phyloP scores from a whole-genome alignment of 2,797 vertebrate species.

The Alectoris magna region DNA sequence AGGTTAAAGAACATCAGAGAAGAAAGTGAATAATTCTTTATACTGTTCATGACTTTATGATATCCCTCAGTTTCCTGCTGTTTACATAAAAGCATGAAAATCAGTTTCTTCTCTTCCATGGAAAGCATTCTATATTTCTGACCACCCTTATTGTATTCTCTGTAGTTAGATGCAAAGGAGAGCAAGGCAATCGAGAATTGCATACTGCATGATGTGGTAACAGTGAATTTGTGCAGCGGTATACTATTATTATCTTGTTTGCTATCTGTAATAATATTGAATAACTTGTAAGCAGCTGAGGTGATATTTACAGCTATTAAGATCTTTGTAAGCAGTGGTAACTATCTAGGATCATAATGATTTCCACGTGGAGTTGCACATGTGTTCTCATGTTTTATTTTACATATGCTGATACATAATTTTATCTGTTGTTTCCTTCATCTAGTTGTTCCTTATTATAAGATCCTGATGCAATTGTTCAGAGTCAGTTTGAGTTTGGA shows the following conservation, averaged over 20 bases:
- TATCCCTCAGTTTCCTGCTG: background rate
- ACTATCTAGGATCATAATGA: background rate
- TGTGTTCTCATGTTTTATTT: background rate
- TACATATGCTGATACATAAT: background rate
- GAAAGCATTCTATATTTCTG: background rate
- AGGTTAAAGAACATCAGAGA: background rate
- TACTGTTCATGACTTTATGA: background rate
- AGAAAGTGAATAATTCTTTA: background rate
- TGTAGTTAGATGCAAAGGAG: background rate
- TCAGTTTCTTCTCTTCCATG: background rate
- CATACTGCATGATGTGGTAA: background rate
- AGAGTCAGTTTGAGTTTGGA: background rate
- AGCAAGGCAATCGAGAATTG: background rate
- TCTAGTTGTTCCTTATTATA: background rate
- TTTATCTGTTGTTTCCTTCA: background rate
- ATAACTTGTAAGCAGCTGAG: background rate
- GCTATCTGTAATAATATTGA: background rate
- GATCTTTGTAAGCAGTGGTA: background rate
- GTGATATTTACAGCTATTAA: background rate
- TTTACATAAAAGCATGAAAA: background rate
- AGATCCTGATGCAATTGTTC: background rate
- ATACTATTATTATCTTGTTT: background rate
- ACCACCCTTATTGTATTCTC: fast-evolving
- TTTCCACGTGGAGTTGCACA: background rate
- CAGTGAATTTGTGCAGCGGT: background rate